Evolutionary conservation across 2,113 vertebrate genomes (phyloP).

Genomic region (Paedocypris sp.): DNA sequence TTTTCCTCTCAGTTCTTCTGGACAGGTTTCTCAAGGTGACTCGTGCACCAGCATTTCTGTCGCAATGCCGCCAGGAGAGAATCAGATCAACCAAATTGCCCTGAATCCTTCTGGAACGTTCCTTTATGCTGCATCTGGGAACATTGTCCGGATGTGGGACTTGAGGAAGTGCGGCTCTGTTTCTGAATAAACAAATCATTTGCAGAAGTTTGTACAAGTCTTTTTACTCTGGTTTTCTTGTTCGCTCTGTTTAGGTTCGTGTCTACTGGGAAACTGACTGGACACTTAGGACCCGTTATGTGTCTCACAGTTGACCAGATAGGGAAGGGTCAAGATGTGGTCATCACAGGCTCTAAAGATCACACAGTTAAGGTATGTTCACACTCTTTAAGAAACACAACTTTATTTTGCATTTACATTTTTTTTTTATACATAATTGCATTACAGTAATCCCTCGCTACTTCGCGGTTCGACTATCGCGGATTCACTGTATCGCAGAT

Average conservation of each 20-base stretch:
- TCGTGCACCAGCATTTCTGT: constrained; percentile 68
- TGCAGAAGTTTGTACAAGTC: too few species aligned
- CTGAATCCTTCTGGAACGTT: constrained; percentile 83
- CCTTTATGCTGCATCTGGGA: constrained; percentile 88
- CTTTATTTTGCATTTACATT: too few species aligned
- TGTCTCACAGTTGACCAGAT: constrained; percentile 82
- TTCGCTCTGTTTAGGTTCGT: constrained; percentile 69
- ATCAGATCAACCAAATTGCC: constrained; percentile 89
- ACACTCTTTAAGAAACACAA: background rate
- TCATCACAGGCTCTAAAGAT: constrained; percentile 95
- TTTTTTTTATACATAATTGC: too few species aligned
- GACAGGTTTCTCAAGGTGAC: constrained; percentile 81
- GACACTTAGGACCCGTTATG: constrained; percentile 86
- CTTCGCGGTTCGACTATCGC: too few species aligned
- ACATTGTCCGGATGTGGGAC: constrained; percentile 93
- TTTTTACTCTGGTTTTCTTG: background rate
- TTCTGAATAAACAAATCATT: too few species aligned
- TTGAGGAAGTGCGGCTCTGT: constrained; percentile 73
- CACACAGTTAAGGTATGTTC: constrained; percentile 80
- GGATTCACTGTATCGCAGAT: too few species aligned
- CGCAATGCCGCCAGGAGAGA: constrained; percentile 84
- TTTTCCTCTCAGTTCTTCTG: constrained; percentile 70
- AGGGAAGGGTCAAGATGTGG: constrained; percentile 81
- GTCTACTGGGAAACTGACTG: constrained; percentile 89
- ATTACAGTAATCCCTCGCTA: too few species aligned